Conservation (phyloP, 2,113 vertebrate genomes). For the Nycticorax nycticorax region DNA sequence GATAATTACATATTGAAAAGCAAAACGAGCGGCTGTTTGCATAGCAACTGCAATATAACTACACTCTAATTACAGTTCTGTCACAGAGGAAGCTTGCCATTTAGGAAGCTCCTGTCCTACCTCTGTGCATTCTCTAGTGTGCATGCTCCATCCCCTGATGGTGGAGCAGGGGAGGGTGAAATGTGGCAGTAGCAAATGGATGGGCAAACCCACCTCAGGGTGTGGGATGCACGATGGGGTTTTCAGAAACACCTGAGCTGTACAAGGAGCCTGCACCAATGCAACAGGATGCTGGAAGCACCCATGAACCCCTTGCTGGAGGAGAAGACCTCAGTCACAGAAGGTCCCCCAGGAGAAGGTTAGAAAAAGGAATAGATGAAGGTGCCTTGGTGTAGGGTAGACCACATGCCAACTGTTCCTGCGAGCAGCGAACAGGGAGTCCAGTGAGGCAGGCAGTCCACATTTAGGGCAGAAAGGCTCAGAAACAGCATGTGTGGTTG, state of each 20-base stretch:
- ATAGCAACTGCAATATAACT: constrained; percentile 17
- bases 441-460: neutral
- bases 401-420: neutral
- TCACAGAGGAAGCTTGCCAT: neutral
- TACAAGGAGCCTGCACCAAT: neutral
- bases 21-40: neutral
- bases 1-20: constrained; percentile 35
- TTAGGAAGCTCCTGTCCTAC: neutral
- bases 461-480: neutral
- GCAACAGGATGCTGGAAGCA: neutral
- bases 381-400: neutral
- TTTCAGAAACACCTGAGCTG: neutral
- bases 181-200: neutral
- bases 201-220: neutral
- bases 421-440: neutral
- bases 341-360: neutral
- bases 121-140: neutral
- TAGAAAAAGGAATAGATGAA: neutral
- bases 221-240: neutral
- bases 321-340: neutral
- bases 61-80: constrained; percentile 17
- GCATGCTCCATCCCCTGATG: too few relatives aligned
- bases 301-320: neutral
- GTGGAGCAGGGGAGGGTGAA: neutral
- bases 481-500: neutral